These are phyloP conservation scores for Neoaliturus tenellus DNA, from an alignment of 2,888 invertebrate species.

Conservation along the genomic window DNA sequence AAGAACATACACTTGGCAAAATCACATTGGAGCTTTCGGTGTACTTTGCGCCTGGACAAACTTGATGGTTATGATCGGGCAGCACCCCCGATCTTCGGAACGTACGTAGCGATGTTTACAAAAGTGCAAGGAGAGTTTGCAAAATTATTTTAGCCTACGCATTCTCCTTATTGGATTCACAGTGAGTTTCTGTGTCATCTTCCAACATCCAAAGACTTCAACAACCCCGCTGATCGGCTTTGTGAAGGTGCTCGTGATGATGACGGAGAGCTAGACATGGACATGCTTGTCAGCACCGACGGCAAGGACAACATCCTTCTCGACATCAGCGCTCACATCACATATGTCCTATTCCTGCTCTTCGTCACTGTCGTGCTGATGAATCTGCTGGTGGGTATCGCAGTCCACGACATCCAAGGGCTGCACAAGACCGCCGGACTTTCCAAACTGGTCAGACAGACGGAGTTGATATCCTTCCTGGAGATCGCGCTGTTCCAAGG, in stretches of 20 bases:
- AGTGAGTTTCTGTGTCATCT: conserved; percentile 92
- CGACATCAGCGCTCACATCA: conserved; percentile 88
- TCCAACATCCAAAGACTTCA: conserved; percentile 87
- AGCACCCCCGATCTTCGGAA: conserved; percentile 92
- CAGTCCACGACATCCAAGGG: conserved; percentile 92
- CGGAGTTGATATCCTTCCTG: conserved; percentile 91
- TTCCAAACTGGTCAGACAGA: conserved; percentile 89
- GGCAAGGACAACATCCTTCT: conserved; percentile 76
- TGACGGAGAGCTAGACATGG: conserved; percentile 92
- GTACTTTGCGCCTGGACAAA: conserved; percentile 92
- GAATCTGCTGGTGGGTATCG: conserved; percentile 91
- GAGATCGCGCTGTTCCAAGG: conserved; percentile 89
- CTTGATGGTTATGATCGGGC: conserved; percentile 94
- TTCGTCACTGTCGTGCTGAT: conserved; percentile 91
- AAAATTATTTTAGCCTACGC: conserved; percentile 91
- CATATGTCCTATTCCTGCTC: conserved; percentile 86
- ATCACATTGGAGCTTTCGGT: conserved; percentile 90
- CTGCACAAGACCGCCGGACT: conserved; percentile 90
- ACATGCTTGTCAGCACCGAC: conserved; percentile 79
- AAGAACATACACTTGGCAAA: conserved; percentile 87
- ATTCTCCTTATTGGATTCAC: conserved; percentile 91
- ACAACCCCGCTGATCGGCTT: conserved; percentile 90
- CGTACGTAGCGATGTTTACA: conserved; percentile 94
- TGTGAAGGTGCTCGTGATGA: conserved; percentile 91
- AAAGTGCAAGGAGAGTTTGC: conserved; percentile 92